Evolutionary conservation across 2,113 vertebrate genomes (phyloP), one percentile per base, ranked within the genome.

Genomic region (Thryonomys swinderianus): DNA sequence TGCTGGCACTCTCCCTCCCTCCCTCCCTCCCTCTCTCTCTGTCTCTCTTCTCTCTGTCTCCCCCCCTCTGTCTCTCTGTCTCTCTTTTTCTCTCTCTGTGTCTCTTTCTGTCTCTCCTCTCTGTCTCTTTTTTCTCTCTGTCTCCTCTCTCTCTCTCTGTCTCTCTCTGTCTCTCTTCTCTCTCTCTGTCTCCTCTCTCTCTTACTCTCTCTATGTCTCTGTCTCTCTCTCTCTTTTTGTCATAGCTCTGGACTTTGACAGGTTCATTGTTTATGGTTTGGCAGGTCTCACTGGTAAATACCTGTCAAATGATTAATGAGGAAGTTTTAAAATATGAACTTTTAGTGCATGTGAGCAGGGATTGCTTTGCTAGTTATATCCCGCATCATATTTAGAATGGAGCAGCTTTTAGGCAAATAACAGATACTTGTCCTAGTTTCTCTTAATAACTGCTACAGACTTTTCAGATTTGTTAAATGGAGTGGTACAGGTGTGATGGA

Each of bases 281-380:
- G 91, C 74, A 90, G 95, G 76, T 95, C 73, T 80, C 95, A 57
- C 88, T 97, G 95, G 95, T 97, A 89, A 96, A 81, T 82, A 97
- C 90, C 83, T 97, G 94, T 86, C 62, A 88, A 97, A 96, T 97
- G 96, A 96, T 95, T 97, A 97, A 96, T 96, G 91, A 90, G 59
- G 79, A 96, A 95, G 73, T 79, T 27, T 91, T n/a, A 88, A 90
- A 86, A 83, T 96, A 92, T 88, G 84, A 96, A 88, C 81, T 96
- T 95, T 95, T 7, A n/a, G 4, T 40, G 57, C 62, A 78, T 51
- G 27, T 74, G 42, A 94, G 1, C 40, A 80, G 20, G 48, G 7
- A 74, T 90, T 91, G 87, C 97, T 96, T 94, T 8, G 55, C 37
- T 66, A 76, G 61, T 82, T 91, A 27, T 48, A 74, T 95, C 23